phyloP scores from a whole-genome alignment of 2,113 vertebrate genomes.

The Etheostoma spectabile region DNA sequence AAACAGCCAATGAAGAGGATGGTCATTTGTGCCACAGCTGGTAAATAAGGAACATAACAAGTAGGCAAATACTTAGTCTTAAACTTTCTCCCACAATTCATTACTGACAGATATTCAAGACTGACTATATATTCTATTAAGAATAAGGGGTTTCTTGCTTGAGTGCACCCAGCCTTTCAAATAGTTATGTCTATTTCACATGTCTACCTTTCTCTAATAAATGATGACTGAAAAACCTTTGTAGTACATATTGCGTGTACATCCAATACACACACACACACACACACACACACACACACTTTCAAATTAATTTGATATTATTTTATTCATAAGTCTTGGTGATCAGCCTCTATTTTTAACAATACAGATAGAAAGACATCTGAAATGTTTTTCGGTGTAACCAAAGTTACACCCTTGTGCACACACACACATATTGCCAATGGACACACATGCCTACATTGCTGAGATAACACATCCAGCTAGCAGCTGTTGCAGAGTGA shows the following conservation, averaged over 20 bases:
- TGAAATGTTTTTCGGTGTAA: too few species aligned
- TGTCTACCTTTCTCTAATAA: not conserved
- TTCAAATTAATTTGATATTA: too few species aligned
- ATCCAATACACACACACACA: not conserved
- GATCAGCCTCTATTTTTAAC: too few species aligned
- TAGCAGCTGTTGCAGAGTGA: constrained; percentile 66
- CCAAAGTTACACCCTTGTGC: not conserved
- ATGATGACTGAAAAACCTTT: not conserved
- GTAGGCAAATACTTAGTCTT: not conserved
- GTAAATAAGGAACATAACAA: constrained; percentile 19
- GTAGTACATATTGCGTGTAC: not conserved
- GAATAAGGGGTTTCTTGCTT: not conserved
- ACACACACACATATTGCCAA: constrained; percentile 13
- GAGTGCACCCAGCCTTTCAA: not conserved
- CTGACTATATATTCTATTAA: not conserved
- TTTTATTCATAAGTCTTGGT: too few species aligned
- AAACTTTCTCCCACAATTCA: not conserved
- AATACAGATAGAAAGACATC: too few species aligned
- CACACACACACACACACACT: not conserved
- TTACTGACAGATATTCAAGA: not conserved
- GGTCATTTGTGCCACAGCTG: not conserved
- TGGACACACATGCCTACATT: constrained; percentile 1
- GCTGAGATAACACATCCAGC: constrained; percentile 14
- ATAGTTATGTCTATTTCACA: not conserved
- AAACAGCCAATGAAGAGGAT: constrained; percentile 7